Evolutionary conservation across 35 echinoderm and acorn worm genomes (phyloP).

Genomic region (Ophioderma brevispina): DNA sequence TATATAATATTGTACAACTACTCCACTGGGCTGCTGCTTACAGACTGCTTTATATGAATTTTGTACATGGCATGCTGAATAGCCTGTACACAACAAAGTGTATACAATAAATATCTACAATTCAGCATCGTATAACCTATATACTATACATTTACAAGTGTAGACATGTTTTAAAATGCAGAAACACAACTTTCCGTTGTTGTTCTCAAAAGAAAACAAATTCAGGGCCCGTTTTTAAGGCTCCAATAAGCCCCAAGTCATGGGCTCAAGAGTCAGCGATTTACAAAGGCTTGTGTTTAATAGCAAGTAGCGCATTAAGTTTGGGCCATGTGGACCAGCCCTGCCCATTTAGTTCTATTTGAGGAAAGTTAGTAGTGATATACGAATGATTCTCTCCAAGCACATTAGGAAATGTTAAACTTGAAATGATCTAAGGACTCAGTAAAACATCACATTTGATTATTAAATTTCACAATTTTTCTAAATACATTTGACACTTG

Average conservation of each 20-base stretch:
- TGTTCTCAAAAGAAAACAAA: not conserved
- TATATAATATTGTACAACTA: not conserved
- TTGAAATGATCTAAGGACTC: no score
- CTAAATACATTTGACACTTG: no score
- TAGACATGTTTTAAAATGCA: not conserved
- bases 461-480: no score
- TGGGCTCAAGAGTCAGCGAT: no score
- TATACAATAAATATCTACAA: not conserved
- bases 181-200: not conserved
- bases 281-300: not conserved
- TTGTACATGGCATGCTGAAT: not conserved
- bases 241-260: not conserved
- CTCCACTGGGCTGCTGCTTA: not conserved
- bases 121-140: conserved; percentile 12
- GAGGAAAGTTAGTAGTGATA: not conserved
- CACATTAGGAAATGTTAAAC: no score
- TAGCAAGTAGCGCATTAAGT: not conserved
- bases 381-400: no score
- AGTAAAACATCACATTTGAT: no score
- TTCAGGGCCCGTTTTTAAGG: not conserved
- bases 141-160: conserved; percentile 1
- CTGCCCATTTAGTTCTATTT: not conserved
- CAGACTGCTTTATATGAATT: not conserved
- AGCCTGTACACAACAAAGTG: not conserved
- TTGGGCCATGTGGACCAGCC: not conserved